A percentile compares a stretch with the other conserved stretches of the same genome.
Evolutionary conservation across 2,888 invertebrate species (phyloP).

Genomic region (Idaea dimidiata): DNA sequence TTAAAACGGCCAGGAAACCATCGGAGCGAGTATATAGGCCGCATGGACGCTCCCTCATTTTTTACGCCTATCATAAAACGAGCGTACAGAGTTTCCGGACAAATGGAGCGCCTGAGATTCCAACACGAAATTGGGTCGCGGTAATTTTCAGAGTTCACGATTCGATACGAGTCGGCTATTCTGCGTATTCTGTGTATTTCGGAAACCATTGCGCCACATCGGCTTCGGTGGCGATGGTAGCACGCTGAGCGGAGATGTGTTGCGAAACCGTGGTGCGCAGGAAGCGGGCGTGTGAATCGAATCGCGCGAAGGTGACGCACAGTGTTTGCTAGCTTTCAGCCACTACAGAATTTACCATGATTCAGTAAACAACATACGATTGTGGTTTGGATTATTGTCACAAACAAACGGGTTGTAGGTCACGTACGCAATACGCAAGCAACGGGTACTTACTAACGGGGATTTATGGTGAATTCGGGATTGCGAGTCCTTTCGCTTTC

Average conservation of each 20-base stretch:
- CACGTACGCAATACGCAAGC: constrained; percentile 49
- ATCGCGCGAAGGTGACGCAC: constrained; percentile 61
- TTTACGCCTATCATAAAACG: constrained; percentile 67
- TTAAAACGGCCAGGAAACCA: constrained; percentile 74
- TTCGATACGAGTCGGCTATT: constrained; percentile 37
- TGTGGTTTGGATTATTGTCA: constrained; percentile 44
- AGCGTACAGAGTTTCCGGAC: constrained; percentile 62
- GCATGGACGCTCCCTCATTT: constrained; percentile 61
- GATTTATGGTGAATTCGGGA: constrained; percentile 55
- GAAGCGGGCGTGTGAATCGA: constrained; percentile 56
- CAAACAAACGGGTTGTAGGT: constrained; percentile 45
- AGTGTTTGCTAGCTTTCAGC: constrained; percentile 20
- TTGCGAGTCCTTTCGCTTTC: constrained; percentile 73
- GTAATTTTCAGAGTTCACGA: constrained; percentile 48
- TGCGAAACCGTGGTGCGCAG: constrained; percentile 55
- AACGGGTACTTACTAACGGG: constrained; percentile 35
- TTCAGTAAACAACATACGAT: constrained; percentile 44
- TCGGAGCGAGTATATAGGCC: constrained; percentile 72
- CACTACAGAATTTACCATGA: constrained; percentile 33
- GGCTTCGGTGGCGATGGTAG: constrained; percentile 15
- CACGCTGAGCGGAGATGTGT: constrained; percentile 42
- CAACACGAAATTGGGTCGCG: constrained; percentile 60
- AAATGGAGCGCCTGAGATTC: constrained; percentile 67
- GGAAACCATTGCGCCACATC: constrained; percentile 59
- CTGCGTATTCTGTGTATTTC: constrained; percentile 51